A percentile compares a stretch with the other conserved stretches of the same genome.
phyloP scores from a whole-genome alignment of 2,888 invertebrate species.

The Priocnemis perturbator region DNA sequence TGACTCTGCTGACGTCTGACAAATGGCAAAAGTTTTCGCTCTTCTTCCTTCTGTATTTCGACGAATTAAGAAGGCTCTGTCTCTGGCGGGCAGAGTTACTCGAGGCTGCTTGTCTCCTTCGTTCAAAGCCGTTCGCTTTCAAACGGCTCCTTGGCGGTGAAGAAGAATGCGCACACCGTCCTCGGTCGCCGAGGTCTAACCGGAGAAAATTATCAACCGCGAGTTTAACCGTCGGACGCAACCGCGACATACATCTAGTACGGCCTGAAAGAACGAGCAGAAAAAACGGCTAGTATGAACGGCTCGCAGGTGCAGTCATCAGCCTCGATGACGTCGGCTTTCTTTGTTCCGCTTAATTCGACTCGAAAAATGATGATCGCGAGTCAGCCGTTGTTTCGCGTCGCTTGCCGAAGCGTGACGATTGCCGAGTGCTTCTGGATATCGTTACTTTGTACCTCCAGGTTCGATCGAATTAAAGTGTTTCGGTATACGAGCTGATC shows the following conservation, averaged over 20 bases:
- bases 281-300: too few relatives aligned
- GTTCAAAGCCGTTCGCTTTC: too few relatives aligned
- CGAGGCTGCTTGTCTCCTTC: too few relatives aligned
- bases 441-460: slow-evolving; percentile 25
- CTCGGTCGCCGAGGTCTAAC: not conserved
- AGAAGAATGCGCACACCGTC: not conserved
- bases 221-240: slow-evolving; percentile 26
- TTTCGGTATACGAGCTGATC: slow-evolving; percentile 53
- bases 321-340: too few relatives aligned
- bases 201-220: slow-evolving; percentile 19
- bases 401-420: slow-evolving; percentile 40
- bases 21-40: not conserved
- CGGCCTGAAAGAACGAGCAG: not conserved
- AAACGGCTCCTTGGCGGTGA: not conserved
- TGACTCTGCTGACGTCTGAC: slow-evolving; percentile 42
- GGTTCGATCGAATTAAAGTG: slow-evolving; percentile 59
- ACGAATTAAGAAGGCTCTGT: too few relatives aligned
- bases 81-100: too few relatives aligned
- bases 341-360: too few relatives aligned
- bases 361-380: too few relatives aligned
- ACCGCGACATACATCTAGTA: slow-evolving; percentile 17
- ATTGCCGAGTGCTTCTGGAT: slow-evolving; percentile 23
- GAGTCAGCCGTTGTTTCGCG: not conserved
- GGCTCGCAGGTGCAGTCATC: too few relatives aligned
- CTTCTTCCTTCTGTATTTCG: too few relatives aligned